Conservation (phyloP, 2,888 invertebrate genomes). For the Clistopyga incitator region DNA sequence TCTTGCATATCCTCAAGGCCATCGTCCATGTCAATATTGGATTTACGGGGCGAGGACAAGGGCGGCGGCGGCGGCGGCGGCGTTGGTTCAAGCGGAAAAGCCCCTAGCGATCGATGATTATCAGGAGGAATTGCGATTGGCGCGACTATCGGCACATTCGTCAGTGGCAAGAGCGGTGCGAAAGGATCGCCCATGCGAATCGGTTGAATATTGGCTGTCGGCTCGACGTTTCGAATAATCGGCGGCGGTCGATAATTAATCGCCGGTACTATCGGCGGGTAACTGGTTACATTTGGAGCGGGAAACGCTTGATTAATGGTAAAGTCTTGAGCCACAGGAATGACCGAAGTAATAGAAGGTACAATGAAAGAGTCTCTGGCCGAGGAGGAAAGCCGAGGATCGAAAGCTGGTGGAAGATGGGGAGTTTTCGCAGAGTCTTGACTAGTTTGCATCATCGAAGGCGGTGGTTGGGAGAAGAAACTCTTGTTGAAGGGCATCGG, state of each 20-base stretch:
- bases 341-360: slow-evolving; percentile 32
- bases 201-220: slow-evolving; percentile 42
- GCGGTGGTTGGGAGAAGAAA: slow-evolving; percentile 19
- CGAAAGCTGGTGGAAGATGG: slow-evolving; percentile 42
- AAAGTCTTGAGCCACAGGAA: slow-evolving; percentile 52
- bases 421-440: slow-evolving; percentile 7
- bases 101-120: slow-evolving; percentile 52
- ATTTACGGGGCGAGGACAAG: slow-evolving; percentile 30
- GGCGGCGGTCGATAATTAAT: slow-evolving; percentile 65
- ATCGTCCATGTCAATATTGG: slow-evolving; percentile 72
- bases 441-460: slow-evolving; percentile 53
- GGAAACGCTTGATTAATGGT: slow-evolving; percentile 38
- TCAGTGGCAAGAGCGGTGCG: slow-evolving; percentile 37
- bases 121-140: neutral
- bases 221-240: slow-evolving; percentile 43
- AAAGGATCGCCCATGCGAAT: slow-evolving; percentile 48
- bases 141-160: slow-evolving; percentile 2
- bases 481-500: slow-evolving; percentile 47
- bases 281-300: slow-evolving; percentile 25
- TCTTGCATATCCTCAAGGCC: slow-evolving; percentile 80
- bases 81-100: slow-evolving; percentile 41
- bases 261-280: slow-evolving; percentile 2
- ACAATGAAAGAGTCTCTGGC: slow-evolving; percentile 52
- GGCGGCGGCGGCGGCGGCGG: slow-evolving; percentile 60
- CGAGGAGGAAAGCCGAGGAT: slow-evolving; percentile 61